A percentile compares a stretch with the other conserved stretches of the same genome.
These are phyloP conservation scores for Phyto melanocephala DNA, from an alignment of 2,888 invertebrate species.

Conservation along the genomic window DNA sequence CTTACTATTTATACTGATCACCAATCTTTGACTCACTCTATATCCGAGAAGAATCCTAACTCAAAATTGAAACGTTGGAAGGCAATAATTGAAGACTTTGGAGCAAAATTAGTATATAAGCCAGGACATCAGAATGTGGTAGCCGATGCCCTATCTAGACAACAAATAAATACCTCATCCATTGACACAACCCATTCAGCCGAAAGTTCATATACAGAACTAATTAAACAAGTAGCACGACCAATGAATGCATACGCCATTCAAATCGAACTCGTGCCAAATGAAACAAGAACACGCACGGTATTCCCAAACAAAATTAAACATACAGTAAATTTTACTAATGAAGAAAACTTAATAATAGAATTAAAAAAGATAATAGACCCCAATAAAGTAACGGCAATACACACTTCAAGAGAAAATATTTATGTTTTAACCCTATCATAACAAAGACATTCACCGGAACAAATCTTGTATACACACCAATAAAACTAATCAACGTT, in stretches of 20 bases:
- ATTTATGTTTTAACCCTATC: too few species aligned
- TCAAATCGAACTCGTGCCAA: background rate
- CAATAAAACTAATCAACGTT: too few species aligned
- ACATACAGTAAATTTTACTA: background rate
- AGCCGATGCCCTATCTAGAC: background rate
- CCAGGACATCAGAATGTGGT: conserved; percentile 1
- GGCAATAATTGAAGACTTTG: background rate
- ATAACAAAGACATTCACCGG: too few species aligned
- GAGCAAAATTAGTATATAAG: conserved; percentile 8
- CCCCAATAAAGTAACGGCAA: background rate
- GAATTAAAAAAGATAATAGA: background rate
- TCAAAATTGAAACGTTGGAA: background rate
- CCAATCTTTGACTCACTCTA: too few species aligned
- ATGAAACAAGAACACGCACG: background rate
- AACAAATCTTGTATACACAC: too few species aligned
- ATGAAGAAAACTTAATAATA: background rate
- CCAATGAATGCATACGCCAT: background rate
- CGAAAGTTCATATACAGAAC: background rate
- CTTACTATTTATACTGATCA: too few species aligned
- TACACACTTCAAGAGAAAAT: background rate
- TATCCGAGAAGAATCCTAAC: background rate
- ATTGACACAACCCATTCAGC: background rate
- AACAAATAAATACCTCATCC: too few species aligned
- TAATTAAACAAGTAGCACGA: background rate
- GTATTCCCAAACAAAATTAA: background rate